Conservation (phyloP, 2,888 invertebrate genomes). For the Tyria jacobaeae region DNA sequence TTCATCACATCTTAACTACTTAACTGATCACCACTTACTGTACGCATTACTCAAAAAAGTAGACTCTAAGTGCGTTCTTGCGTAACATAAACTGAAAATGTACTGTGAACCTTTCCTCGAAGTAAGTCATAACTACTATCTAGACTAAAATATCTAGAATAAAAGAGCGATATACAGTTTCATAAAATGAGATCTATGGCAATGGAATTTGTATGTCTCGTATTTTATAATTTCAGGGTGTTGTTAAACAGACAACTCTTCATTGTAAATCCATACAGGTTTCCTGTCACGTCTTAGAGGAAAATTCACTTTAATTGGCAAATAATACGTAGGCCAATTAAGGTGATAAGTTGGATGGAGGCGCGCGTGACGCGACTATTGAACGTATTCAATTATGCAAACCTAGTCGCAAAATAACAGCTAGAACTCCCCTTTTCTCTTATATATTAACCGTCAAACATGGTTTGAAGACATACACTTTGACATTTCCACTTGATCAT, state of each 20-base stretch:
- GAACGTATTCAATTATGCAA: constrained; percentile 85
- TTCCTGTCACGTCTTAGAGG: constrained; percentile 84
- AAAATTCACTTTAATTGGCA: constrained; percentile 87
- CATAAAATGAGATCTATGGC: neutral
- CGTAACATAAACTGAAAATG: neutral
- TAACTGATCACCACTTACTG: too few species aligned
- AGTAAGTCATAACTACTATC: too few species aligned
- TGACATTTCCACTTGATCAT: constrained; percentile 25
- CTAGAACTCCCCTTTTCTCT: constrained; percentile 55
- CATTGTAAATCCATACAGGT: constrained; percentile 72
- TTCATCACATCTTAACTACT: too few species aligned
- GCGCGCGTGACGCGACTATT: constrained; percentile 83
- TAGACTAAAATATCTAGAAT: too few species aligned
- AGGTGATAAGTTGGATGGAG: constrained; percentile 84
- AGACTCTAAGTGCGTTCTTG: too few species aligned
- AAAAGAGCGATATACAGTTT: neutral
- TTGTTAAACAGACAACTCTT: constrained; percentile 65
- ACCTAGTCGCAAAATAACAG: constrained; percentile 79
- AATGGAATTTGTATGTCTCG: constrained; percentile 46
- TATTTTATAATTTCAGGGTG: constrained; percentile 66
- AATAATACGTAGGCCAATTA: constrained; percentile 87
- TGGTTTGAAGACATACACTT: constrained; percentile 38
- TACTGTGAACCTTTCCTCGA: neutral
- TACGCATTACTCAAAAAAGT: too few species aligned
- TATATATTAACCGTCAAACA: constrained; percentile 63